Evolutionary conservation across 2,888 invertebrate species (phyloP).

Genomic region (Noctua janthe): DNA sequence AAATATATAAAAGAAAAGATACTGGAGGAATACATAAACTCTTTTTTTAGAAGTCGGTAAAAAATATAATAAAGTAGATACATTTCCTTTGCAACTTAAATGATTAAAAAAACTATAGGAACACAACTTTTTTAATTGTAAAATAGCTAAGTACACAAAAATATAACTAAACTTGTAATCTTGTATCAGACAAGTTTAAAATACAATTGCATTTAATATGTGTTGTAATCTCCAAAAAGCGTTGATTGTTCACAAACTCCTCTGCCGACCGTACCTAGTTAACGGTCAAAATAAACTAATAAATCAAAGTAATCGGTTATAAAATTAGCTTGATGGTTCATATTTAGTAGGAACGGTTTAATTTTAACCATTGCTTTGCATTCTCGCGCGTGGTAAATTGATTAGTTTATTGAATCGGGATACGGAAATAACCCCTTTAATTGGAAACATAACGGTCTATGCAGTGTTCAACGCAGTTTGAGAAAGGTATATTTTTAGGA

Average conservation of each 20-base stretch:
- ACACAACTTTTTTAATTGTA: too few relatives aligned
- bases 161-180: neutral
- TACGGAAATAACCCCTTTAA: constrained; percentile 8
- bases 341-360: constrained; percentile 43
- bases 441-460: neutral
- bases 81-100: neutral
- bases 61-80: too few relatives aligned
- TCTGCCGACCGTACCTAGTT: constrained; percentile 36
- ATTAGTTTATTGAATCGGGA: constrained; percentile 44
- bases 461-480: neutral
- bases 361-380: constrained; percentile 56
- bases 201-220: neutral
- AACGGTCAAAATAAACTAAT: constrained; percentile 49
- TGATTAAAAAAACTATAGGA: too few relatives aligned
- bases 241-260: neutral
- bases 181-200: neutral
- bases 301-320: constrained; percentile 57
- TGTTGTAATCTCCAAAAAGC: neutral
- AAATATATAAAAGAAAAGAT: too few relatives aligned
- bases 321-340: constrained; percentile 53
- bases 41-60: too few relatives aligned
- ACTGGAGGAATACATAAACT: too few relatives aligned
- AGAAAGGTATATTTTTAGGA: neutral
- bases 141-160: neutral
- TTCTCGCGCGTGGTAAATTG: constrained; percentile 53